Percentiles rank a stretch among this genome's conserved stretches.
Evolutionary conservation across 37 sponge, comb jelly and placozoan species (phyloP).

Genomic region (Cladorhizidae sp.): DNA sequence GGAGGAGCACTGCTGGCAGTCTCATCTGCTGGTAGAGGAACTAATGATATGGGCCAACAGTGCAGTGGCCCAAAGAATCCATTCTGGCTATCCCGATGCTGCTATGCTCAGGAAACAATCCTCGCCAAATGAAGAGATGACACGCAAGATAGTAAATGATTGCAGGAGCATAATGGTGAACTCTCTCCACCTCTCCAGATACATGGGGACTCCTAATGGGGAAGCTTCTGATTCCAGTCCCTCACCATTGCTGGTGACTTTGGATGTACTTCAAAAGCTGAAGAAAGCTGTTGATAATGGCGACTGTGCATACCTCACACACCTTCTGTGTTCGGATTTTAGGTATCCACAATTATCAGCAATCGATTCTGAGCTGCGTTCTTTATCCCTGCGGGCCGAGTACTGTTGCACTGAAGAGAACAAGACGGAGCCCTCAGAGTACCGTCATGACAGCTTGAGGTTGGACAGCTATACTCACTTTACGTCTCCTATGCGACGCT

Average conservation of each 20-base stretch:
- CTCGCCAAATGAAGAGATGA: constrained; percentile 23
- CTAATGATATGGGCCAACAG: constrained; percentile 79
- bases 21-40: constrained; percentile 59
- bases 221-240: neutral
- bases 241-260: neutral
- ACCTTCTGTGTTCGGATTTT: constrained; percentile 15
- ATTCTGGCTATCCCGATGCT: neutral
- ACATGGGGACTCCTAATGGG: too few species aligned
- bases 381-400: constrained; percentile 13
- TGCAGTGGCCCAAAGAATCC: constrained; percentile 30
- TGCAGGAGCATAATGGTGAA: neutral
- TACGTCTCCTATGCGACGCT: constrained; percentile 73
- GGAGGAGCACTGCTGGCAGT: constrained; percentile 21
- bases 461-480: constrained; percentile 62
- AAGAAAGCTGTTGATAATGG: neutral
- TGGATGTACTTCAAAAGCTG: neutral
- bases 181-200: constrained; percentile 18
- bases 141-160: neutral
- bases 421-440: constrained; percentile 2
- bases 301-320: neutral
- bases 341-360: constrained; percentile 57
- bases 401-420: constrained; percentile 36
- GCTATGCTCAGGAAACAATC: constrained; percentile 48
- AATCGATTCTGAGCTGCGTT: neutral
- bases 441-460: constrained; percentile 40